phyloP scores from a whole-genome alignment of 2,888 invertebrate genomes.

The Nezara viridula region DNA sequence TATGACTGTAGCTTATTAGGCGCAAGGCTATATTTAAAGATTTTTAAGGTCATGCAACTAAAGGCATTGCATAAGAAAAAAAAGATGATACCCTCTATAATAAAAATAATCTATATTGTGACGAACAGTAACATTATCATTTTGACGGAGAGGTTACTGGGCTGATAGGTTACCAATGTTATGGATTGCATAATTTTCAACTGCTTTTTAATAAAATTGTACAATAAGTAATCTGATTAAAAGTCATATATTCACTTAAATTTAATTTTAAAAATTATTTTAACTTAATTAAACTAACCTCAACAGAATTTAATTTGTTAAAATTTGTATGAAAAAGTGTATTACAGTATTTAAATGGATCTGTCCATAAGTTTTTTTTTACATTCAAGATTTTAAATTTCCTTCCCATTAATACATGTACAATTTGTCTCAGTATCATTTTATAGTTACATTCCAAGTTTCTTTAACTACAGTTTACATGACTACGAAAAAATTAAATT shows the following conservation, averaged over 20 bases:
- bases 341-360: background rate
- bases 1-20: background rate
- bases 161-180: background rate
- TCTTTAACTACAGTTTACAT: background rate
- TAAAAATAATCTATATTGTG: background rate
- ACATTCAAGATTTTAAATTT: background rate
- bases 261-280: background rate
- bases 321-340: background rate
- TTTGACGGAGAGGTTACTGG: background rate
- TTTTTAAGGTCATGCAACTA: background rate
- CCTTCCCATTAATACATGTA: background rate
- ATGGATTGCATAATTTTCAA: background rate
- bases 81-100: background rate
- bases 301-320: background rate
- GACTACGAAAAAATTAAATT: background rate
- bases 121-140: background rate
- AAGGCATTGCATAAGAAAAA: background rate
- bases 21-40: background rate
- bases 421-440: background rate
- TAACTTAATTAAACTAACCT: slow-evolving; percentile 1
- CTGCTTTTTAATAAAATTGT: background rate
- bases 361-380: background rate
- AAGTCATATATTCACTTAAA: background rate
- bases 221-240: background rate
- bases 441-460: background rate